Evolutionary conservation across 1,140 invertebrate species (phyloP).

Genomic region (Papilio machaon): DNA sequence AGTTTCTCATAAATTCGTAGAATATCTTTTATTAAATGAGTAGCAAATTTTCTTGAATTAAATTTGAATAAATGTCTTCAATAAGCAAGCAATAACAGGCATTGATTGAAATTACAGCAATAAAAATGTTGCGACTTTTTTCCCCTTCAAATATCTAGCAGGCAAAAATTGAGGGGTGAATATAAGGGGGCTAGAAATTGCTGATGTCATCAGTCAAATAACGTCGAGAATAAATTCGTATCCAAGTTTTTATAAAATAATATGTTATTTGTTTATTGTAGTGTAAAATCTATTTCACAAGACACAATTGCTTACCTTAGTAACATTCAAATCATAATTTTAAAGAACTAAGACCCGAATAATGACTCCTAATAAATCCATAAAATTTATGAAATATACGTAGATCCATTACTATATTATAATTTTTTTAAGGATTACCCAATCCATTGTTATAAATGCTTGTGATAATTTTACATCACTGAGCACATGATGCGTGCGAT

Average conservation of each 20-base stretch:
- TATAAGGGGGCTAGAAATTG: slow-evolving; percentile 61
- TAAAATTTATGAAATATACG: too few species aligned
- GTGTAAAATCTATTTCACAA: not conserved
- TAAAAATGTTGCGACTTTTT: slow-evolving; percentile 68
- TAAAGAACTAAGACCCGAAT: not conserved
- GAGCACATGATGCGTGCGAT: slow-evolving; percentile 47
- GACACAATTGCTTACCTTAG: not conserved
- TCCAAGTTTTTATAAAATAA: slow-evolving; percentile 33
- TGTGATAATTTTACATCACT: slow-evolving; percentile 48
- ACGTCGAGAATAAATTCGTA: slow-evolving; percentile 42
- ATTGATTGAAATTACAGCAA: slow-evolving; percentile 63
- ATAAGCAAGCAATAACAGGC: slow-evolving; percentile 31
- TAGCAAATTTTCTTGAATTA: slow-evolving; percentile 1
- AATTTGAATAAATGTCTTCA: slow-evolving; percentile 35
- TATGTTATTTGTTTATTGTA: slow-evolving; percentile 2
- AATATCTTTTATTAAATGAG: not conserved
- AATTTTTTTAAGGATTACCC: not conserved
- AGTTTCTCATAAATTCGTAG: not conserved
- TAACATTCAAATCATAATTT: not conserved
- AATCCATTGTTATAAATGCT: not conserved
- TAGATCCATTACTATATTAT: too few species aligned
- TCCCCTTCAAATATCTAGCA: slow-evolving; percentile 60
- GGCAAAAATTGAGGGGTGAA: slow-evolving; percentile 56
- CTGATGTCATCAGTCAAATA: slow-evolving; percentile 60
- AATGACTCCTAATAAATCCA: not conserved